phyloP scores from a whole-genome alignment of 2,113 vertebrate species.

The Myotis lucifugus region DNA sequence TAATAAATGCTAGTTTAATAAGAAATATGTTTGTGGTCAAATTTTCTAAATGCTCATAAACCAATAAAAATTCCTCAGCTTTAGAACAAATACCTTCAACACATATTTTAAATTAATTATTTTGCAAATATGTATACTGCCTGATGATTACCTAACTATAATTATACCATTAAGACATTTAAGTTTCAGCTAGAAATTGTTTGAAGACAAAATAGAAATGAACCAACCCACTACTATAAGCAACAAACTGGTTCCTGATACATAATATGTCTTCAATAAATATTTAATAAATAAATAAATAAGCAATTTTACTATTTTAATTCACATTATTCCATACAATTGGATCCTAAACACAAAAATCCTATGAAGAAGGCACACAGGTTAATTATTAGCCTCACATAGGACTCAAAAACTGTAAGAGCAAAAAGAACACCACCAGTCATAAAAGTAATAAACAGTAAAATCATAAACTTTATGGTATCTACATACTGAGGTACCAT shows the following conservation, averaged over 20 bases:
- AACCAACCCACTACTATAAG: background rate
- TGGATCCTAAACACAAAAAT: slow-evolving; percentile 38
- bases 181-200: slow-evolving; percentile 35
- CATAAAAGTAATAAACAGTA: slow-evolving; percentile 19
- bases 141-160: background rate
- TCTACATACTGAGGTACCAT: background rate
- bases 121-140: slow-evolving; percentile 28
- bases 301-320: slow-evolving; percentile 10
- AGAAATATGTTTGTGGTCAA: slow-evolving; percentile 9
- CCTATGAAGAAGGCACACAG: background rate
- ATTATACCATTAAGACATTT: background rate
- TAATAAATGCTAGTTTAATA: slow-evolving; percentile 18
- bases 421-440: background rate
- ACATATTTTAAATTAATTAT: slow-evolving; percentile 22
- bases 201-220: slow-evolving; percentile 49
- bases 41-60: slow-evolving; percentile 55
- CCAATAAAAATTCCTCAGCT: slow-evolving; percentile 8
- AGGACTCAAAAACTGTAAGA: background rate
- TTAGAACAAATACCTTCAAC: slow-evolving; percentile 32
- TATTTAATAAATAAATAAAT: background rate
- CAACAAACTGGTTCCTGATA: slow-evolving; percentile 14
- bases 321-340: background rate
- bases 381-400: background rate
- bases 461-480: slow-evolving; percentile 24
- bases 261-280: background rate